Conservation (phyloP, 2,797 vertebrate species). For the Fundulus diaphanus region DNA sequence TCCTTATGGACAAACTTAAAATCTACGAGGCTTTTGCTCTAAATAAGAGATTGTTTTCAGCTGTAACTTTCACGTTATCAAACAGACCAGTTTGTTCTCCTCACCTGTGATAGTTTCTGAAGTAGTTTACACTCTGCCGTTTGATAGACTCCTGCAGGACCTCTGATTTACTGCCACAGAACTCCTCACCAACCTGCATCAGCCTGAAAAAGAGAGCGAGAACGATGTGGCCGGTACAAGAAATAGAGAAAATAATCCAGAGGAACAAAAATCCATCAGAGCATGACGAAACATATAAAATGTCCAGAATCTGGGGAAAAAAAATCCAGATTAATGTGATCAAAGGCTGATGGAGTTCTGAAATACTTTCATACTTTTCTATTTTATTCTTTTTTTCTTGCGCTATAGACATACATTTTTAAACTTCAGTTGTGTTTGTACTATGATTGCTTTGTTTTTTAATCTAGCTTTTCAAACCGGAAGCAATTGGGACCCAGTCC, state of each 20-base stretch:
- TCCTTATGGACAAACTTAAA: not conserved
- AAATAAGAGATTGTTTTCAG: not conserved
- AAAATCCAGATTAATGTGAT: not conserved
- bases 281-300: not conserved
- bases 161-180: constrained; percentile 97
- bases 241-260: not conserved
- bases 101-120: constrained; percentile 98
- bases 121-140: constrained; percentile 97
- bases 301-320: too few relatives aligned
- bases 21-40: not conserved
- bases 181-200: constrained; percentile 98
- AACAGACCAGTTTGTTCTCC: constrained; percentile 9
- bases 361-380: not conserved
- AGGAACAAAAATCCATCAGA: not conserved
- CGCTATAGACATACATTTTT: too few relatives aligned
- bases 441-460: too few relatives aligned
- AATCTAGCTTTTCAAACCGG: too few relatives aligned
- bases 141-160: constrained; percentile 98
- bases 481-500: too few relatives aligned
- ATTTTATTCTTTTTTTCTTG: too few relatives aligned
- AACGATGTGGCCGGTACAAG: not conserved
- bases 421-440: too few relatives aligned
- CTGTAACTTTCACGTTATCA: not conserved
- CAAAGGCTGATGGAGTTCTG: not conserved
- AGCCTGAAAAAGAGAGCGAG: constrained; percentile 77